Base-by-base conservation (phyloP, 92 coral and sea anemone species). In the Phymanthus crucifer region DNA sequence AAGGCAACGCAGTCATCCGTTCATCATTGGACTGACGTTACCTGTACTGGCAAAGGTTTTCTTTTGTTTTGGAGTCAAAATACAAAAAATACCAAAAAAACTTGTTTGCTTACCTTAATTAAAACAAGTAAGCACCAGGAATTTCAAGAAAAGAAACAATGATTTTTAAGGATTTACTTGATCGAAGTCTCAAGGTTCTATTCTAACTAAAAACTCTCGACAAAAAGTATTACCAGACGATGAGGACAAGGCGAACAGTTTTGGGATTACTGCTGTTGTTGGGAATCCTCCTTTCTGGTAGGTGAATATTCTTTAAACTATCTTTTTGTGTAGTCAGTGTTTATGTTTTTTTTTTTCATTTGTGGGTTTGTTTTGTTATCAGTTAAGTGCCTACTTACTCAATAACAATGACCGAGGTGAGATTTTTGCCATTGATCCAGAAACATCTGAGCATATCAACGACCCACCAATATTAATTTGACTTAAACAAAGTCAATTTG, bases 1-100 rank as follows among this genome's bases (percentile, higher is more conserved):
- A 61, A 54, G 29, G 35, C 34, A 4, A 61, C 68, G 17, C 68
- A 61, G 68, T 61, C 68, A 61, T 61, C 68, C 68, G 68, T 24
- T 61, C 10, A 61, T 61, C 34, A 24, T 11, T 54, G 12, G 17
- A 61, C 19, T 24, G 68, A 61, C 35, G 13, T 24, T 29, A 61
- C 68, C 68, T 61, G 68, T 14, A 33, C 29, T 11, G 27, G 29
- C 21, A 6, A 27, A 61, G 68, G 34, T 29, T 61, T 61, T 61
- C 68, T 61, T 61, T 61, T 61, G 68, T 61, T 61, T 61, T 61
- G 17, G 36, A 3, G 14, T 61, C 29, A 61, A 61, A 61, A 61
- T 34, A 61, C 32, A 23, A 57, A 57, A 57, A 21, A 57, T 0
- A 19, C 21, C 68, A 61, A 6, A 26, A 61, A 61, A 61, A 29